Evolutionary conservation across 2,888 invertebrate genomes (phyloP).

Genomic region (Agrochola circellaris): DNA sequence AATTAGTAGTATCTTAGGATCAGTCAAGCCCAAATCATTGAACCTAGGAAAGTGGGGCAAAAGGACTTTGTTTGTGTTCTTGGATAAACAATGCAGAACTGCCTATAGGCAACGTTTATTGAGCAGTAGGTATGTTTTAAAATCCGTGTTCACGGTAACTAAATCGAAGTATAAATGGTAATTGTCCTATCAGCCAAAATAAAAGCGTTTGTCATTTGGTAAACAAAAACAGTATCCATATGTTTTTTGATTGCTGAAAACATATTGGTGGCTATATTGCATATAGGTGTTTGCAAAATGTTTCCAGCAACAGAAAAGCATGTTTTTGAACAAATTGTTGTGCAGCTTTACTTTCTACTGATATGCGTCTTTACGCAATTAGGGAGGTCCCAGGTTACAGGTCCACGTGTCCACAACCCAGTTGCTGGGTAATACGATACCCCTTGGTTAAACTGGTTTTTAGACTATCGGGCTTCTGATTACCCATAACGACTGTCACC

Average conservation of each 20-base stretch:
- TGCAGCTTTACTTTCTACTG: not conserved
- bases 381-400: no score
- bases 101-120: not conserved
- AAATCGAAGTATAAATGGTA: not conserved
- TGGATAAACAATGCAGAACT: slow-evolving; percentile 9
- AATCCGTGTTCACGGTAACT: not conserved
- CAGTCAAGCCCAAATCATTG: slow-evolving; percentile 48
- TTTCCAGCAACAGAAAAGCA: not conserved
- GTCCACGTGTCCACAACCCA: not conserved
- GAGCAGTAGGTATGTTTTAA: not conserved
- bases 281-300: not conserved
- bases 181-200: not conserved
- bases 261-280: not conserved
- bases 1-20: slow-evolving; percentile 60
- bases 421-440: no score
- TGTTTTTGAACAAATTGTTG: not conserved
- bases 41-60: slow-evolving; percentile 57
- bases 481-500: no score
- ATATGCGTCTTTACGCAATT: no score
- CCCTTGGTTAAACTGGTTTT: no score
- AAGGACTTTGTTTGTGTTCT: slow-evolving; percentile 28
- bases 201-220: not conserved
- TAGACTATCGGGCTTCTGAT: no score
- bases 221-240: not conserved
- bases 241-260: not conserved